Evolutionary conservation across 2,888 invertebrate species (phyloP).

Genomic region (Junonia oenone): DNA sequence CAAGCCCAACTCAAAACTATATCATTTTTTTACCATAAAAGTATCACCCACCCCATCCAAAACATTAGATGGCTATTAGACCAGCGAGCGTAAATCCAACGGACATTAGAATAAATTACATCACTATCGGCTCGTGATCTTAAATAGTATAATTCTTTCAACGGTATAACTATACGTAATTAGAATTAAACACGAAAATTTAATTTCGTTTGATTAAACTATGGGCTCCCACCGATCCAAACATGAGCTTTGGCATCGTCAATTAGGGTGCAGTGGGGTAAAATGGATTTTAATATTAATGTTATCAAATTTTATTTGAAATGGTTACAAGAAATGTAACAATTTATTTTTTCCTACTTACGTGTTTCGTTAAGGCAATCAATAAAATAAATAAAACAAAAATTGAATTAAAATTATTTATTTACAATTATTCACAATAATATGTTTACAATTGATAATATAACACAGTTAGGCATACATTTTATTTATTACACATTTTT

Average conservation of each 20-base stretch:
- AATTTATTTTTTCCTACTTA: no score
- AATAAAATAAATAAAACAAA: no score
- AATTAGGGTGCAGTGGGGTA: conserved; percentile 39
- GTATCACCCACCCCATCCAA: conserved; percentile 14
- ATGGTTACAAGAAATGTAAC: no score
- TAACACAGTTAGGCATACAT: no score
- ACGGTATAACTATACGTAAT: conserved; percentile 36
- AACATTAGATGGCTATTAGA: conserved; percentile 29
- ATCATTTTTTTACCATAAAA: conserved; percentile 6
- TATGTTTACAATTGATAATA: no score
- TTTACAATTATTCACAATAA: no score
- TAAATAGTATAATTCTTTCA: conserved; percentile 43
- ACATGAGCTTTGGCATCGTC: conserved; percentile 47
- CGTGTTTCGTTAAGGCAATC: no score
- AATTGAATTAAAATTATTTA: no score
- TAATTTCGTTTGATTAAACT: conserved; percentile 41
- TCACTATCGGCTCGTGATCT: conserved; percentile 30
- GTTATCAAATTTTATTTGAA: no score
- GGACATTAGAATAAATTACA: conserved; percentile 33
- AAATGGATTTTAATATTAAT: no score
- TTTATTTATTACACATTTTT: no score
- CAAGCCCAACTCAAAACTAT: neutral
- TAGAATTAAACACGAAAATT: conserved; percentile 43
- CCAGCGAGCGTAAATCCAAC: conserved; percentile 30
- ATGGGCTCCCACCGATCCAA: conserved; percentile 51